Percentiles rank a stretch among this genome's conserved stretches.
Conservation (phyloP, 2,113 vertebrate species). For the Gasterosteus aculeatus region DNA sequence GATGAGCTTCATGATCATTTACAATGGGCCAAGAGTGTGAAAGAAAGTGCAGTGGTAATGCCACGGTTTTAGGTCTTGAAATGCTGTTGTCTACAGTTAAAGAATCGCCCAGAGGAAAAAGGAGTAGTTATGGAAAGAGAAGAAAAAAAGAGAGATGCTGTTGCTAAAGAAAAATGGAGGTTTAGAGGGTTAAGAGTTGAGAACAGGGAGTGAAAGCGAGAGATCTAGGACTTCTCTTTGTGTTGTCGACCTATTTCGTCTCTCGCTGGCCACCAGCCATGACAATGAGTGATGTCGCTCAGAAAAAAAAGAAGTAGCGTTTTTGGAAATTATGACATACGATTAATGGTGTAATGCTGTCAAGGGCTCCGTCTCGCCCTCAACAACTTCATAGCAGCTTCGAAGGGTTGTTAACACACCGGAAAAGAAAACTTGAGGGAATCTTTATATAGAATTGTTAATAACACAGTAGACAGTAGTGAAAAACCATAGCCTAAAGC, state of each 20-base stretch:
- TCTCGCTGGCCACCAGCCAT: constrained; percentile 57
- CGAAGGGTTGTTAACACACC: constrained; percentile 67
- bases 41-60: constrained; percentile 47
- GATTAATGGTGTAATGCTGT: constrained; percentile 43
- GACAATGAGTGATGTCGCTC: constrained; percentile 63
- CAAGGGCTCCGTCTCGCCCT: constrained; percentile 31
- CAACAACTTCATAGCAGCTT: constrained; percentile 34
- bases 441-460: constrained; percentile 82
- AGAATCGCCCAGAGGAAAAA: constrained; percentile 3
- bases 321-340: constrained; percentile 72
- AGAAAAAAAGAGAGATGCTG: constrained; percentile 17
- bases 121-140: constrained; percentile 21
- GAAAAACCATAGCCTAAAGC: constrained; percentile 76
- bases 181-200: constrained; percentile 40
- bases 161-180: constrained; percentile 17
- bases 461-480: constrained; percentile 79
- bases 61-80: constrained; percentile 23
- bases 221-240: constrained; percentile 60
- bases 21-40: constrained; percentile 52
- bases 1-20: constrained; percentile 64
- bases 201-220: constrained; percentile 45
- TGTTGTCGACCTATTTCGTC: constrained; percentile 65
- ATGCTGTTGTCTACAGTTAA: constrained; percentile 32
- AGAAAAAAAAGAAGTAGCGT: constrained; percentile 68
- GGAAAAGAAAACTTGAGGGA: constrained; percentile 73